Evolutionary conservation across 2,113 vertebrate genomes (phyloP).

Genomic region (Lathamus discolor): DNA sequence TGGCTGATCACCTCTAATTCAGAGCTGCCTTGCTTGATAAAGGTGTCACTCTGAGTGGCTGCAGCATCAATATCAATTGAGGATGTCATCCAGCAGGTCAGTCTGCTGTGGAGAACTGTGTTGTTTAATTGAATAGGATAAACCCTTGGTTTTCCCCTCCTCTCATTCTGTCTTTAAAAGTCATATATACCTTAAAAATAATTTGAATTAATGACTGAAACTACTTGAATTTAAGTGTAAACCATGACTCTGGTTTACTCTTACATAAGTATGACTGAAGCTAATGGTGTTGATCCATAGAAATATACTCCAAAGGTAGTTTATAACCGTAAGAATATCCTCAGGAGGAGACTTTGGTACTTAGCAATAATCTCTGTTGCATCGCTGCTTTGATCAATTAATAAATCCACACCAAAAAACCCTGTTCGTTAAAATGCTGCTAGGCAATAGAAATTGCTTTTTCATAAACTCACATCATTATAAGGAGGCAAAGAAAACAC

Average conservation of each 20-base stretch:
- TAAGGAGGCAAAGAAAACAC: not conserved
- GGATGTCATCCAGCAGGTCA: slow-evolving; percentile 60
- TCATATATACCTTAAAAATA: not conserved
- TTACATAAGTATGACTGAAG: not conserved
- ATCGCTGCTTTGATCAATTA: not conserved
- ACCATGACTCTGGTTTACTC: not conserved
- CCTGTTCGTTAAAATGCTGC: not conserved
- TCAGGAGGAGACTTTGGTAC: not conserved
- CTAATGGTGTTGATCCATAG: not conserved
- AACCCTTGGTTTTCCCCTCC: not conserved
- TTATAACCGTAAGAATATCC: not conserved
- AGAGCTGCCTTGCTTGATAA: slow-evolving; percentile 76
- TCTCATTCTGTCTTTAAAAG: not conserved
- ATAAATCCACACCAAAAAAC: not conserved
- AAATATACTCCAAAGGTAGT: not conserved
- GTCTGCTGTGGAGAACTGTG: not conserved
- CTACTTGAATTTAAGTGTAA: not conserved
- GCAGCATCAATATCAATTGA: slow-evolving; percentile 67
- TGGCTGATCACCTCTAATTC: slow-evolving; percentile 83
- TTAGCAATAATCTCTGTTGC: not conserved
- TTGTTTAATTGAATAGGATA: not conserved
- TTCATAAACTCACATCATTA: not conserved
- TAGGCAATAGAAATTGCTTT: slow-evolving; percentile 12
- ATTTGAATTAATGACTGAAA: not conserved
- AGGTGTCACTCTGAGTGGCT: slow-evolving; percentile 74